Percentiles rank a stretch among this genome's conserved stretches.
Conservation (phyloP, 2,888 invertebrate genomes). For the Notodonta dromedarius region DNA sequence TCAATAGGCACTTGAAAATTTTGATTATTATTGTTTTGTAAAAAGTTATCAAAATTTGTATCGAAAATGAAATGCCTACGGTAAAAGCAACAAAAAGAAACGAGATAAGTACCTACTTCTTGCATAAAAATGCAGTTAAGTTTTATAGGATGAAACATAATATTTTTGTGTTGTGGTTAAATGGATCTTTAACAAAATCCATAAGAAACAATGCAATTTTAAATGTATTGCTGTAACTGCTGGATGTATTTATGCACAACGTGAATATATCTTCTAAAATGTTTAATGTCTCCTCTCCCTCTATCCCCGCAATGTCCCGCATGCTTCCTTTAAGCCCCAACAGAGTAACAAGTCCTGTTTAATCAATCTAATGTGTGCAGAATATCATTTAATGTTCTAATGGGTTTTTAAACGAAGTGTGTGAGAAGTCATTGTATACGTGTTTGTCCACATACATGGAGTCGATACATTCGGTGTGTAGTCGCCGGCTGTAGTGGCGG, state of each 20-base stretch:
- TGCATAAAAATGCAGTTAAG: constrained; percentile 5
- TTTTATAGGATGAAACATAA: constrained; percentile 25
- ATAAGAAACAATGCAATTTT: constrained; percentile 16
- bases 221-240: constrained; percentile 15
- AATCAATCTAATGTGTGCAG: constrained; percentile 79
- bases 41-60: background rate
- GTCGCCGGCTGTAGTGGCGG: constrained; percentile 13
- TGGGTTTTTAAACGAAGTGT: constrained; percentile 83
- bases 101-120: too few relatives aligned
- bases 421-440: constrained; percentile 63
- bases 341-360: constrained; percentile 53
- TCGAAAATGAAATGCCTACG: background rate
- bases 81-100: constrained; percentile 9
- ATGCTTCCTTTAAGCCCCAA: constrained; percentile 83
- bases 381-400: constrained; percentile 75
- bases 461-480: constrained; percentile 31
- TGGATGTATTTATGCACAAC: constrained; percentile 25
- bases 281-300: constrained; percentile 19
- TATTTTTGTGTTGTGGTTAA: constrained; percentile 24
- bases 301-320: constrained; percentile 63
- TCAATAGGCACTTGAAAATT: constrained; percentile 17
- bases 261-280: constrained; percentile 21
- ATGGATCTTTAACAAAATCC: constrained; percentile 25
- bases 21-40: background rate
- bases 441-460: constrained; percentile 46